Base-by-base conservation (phyloP, 2,888 invertebrate species). In the Anticlea derivata region DNA sequence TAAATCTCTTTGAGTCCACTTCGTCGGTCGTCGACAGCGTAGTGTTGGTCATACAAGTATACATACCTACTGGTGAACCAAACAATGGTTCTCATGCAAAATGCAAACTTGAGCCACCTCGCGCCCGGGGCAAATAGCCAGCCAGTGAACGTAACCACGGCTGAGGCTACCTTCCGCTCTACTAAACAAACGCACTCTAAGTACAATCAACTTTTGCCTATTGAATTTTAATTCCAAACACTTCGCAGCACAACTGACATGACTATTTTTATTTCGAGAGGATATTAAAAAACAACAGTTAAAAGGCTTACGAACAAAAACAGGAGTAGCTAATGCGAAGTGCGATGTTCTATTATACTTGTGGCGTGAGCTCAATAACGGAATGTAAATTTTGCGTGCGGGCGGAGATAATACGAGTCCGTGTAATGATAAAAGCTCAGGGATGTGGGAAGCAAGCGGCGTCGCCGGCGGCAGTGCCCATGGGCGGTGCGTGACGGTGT, bases 1-100 rank as follows among this genome's bases (percentile, higher is more conserved):
- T 55, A 56, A 55, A 58, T 60, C 51, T 59, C 48, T 56, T 54
- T 46, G 53, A 50, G 50, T 45, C 30, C 29, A 29, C n/a, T n/a
- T n/a, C 39, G 38, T 51, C 44, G 41, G 38, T 52, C 43, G 41
- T 35, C 45, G 40, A 29, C 24, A 22, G 44, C 38, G 49, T 53
- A 47, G 48, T 45, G 50, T 52, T 35, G 44, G 41, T 39, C 35
- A 37, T 43, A 33, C 40, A 46, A 39, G 48, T 35, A 54, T 22
- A 41, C 47, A 51, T n/a, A 17, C 4, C 2, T 50, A 50, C 43
- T 34, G 17, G 30, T 52, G 68, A 70, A 64, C 66, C 70, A 67
- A 75, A 81, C 81, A 82, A 80, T 78, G 73, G 78, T 64, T 60
- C 78, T 80, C 82, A 82, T 83, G 74, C 74, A 83, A 83, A 78